Conservation (phyloP, 92 coral and sea anemone species). For the Micromussa lordhowensis region DNA sequence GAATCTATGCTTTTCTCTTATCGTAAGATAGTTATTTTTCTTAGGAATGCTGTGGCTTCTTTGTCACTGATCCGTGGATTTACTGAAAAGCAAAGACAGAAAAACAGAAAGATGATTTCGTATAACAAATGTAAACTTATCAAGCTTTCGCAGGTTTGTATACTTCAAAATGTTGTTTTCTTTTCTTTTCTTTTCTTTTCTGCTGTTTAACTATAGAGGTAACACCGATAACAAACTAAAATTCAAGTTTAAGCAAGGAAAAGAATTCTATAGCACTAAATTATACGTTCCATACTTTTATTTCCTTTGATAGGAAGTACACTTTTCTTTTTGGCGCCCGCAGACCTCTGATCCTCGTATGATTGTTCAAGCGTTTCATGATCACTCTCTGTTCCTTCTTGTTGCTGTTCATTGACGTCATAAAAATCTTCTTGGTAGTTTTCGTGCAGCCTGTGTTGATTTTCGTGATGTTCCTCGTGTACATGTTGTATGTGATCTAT, state of each 20-base stretch:
- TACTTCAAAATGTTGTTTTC: neutral
- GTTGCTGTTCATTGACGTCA: slow-evolving; percentile 23
- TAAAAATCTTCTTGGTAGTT: slow-evolving; percentile 29
- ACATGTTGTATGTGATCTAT: slow-evolving; percentile 29
- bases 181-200: too few species aligned
- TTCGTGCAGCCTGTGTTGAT: slow-evolving; percentile 37
- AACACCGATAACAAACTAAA: too few species aligned
- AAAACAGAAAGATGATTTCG: neutral
- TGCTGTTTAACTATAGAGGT: too few species aligned
- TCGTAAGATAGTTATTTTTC: neutral
- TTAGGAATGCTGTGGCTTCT: slow-evolving; percentile 29
- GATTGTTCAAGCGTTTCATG: slow-evolving; percentile 36
- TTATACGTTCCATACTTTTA: neutral
- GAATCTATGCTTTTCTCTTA: neutral
- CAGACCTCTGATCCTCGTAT: slow-evolving; percentile 22
- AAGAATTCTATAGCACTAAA: neutral
- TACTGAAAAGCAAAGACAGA: slow-evolving; percentile 11
- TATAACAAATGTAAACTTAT: too few species aligned
- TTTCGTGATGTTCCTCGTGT: slow-evolving; percentile 45
- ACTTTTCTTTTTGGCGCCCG: slow-evolving; percentile 2
- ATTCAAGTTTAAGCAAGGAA: too few species aligned
- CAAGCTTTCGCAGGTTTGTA: neutral
- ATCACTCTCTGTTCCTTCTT: slow-evolving; percentile 30
- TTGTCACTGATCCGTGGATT: slow-evolving; percentile 31
- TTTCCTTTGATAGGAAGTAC: neutral